These are phyloP conservation scores for Prostheceraeus crozeri DNA, from an alignment of 2,888 invertebrate genomes.

Conservation along the genomic window DNA sequence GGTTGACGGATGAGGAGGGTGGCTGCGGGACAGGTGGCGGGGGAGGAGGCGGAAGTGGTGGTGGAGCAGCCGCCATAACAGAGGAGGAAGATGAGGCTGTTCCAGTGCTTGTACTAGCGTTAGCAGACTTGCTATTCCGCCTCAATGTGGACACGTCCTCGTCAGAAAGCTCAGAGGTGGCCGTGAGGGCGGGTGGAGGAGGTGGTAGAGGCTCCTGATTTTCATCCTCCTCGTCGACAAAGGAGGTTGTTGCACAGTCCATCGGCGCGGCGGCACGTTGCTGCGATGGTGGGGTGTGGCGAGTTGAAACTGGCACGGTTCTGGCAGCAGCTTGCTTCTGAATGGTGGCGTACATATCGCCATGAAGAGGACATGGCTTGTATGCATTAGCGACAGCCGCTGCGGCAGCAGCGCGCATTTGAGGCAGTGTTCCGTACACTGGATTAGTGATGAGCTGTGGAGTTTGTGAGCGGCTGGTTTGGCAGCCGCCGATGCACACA, in stretches of 20 bases:
- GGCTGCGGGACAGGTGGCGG: neutral
- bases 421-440: neutral
- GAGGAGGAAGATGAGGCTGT: too few species aligned
- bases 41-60: neutral
- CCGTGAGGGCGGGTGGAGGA: neutral
- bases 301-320: neutral
- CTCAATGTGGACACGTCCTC: neutral
- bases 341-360: conserved; percentile 11
- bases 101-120: too few species aligned
- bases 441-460: neutral
- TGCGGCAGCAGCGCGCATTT: conserved; percentile 5
- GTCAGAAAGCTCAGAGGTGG: neutral
- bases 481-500: neutral
- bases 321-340: neutral
- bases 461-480: neutral
- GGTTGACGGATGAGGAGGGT: neutral
- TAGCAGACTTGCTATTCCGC: too few species aligned
- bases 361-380: neutral
- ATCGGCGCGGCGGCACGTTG: too few species aligned
- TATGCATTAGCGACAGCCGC: too few species aligned
- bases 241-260: too few species aligned
- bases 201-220: neutral
- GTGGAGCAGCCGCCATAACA: neutral
- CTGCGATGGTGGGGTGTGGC: neutral
- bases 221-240: too few species aligned